These are phyloP conservation scores for Tanytarsus gracilentus DNA, from an alignment of 2,888 invertebrate genomes.

Conservation along the genomic window DNA sequence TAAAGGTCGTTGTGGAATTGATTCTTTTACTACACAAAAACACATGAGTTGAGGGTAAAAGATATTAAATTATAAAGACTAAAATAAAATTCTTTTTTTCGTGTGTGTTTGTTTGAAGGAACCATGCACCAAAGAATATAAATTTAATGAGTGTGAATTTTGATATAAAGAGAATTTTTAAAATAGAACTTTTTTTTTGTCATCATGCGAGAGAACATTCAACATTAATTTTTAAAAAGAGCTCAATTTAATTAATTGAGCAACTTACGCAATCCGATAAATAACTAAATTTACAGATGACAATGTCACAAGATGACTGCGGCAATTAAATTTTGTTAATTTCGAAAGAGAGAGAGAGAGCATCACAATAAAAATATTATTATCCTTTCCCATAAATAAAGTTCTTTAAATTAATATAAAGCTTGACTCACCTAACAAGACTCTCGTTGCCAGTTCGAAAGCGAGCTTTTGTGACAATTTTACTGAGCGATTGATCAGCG, in stretches of 20 bases:
- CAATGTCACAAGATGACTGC: constrained; percentile 84
- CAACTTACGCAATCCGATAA: constrained; percentile 88
- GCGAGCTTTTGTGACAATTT: constrained; percentile 33
- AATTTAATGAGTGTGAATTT: too few species aligned
- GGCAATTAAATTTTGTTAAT: not conserved
- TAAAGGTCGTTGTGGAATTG: constrained; percentile 25
- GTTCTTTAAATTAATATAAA: not conserved
- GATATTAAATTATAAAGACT: constrained; percentile 23
- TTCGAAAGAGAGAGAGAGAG: constrained; percentile 8
- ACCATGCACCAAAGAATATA: constrained; percentile 6
- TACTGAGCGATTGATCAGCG: constrained; percentile 41
- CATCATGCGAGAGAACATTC: constrained; percentile 8
- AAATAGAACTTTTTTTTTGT: too few species aligned
- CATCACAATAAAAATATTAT: not conserved
- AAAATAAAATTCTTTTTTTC: constrained; percentile 4
- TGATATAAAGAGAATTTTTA: too few species aligned
- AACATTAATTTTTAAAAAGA: constrained; percentile 20
- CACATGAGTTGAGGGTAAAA: constrained; percentile 16
- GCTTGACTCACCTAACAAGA: constrained; percentile 41
- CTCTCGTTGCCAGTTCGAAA: constrained; percentile 34
- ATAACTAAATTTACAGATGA: constrained; percentile 86
- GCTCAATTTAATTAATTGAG: constrained; percentile 20
- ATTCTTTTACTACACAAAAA: constrained; percentile 27
- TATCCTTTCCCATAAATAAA: not conserved
- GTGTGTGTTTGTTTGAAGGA: not conserved